phyloP scores from a whole-genome alignment of 2,113 vertebrate species.

The Turdus rufiventris region DNA sequence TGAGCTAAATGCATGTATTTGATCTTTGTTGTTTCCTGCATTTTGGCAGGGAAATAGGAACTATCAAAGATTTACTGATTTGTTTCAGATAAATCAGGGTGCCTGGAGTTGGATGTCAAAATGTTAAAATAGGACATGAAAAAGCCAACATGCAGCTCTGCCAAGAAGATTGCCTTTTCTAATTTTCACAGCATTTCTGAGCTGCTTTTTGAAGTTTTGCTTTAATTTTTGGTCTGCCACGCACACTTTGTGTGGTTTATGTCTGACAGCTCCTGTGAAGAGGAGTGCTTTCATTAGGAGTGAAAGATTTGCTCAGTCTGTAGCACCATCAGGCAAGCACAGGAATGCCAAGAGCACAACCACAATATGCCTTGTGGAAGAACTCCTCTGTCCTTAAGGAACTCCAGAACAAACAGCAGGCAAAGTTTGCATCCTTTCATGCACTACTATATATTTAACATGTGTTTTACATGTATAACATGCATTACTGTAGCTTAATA shows the following conservation, averaged over 20 bases:
- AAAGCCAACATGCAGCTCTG: not conserved
- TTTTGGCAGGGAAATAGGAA: not conserved
- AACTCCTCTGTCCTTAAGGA: accelerated
- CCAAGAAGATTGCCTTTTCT: not conserved
- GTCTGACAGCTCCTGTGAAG: not conserved
- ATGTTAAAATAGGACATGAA: not conserved
- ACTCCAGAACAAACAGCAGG: not conserved
- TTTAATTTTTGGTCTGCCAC: not conserved
- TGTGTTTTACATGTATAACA: accelerated
- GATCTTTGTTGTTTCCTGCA: not conserved
- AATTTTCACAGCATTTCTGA: not conserved
- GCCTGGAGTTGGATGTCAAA: not conserved
- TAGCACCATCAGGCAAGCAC: accelerated
- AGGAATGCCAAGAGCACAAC: not conserved
- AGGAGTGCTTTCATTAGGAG: not conserved
- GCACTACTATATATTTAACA: not conserved
- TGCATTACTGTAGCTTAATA: not conserved
- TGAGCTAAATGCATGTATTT: not conserved
- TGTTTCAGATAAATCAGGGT: not conserved
- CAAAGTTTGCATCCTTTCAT: not conserved
- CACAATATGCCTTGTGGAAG: not conserved
- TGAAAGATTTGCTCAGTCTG: not conserved
- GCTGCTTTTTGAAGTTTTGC: not conserved
- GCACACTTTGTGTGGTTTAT: not conserved
- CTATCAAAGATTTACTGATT: not conserved